Base-by-base conservation (phyloP, 2,113 vertebrate species). In the Heloderma charlesbogerti region DNA sequence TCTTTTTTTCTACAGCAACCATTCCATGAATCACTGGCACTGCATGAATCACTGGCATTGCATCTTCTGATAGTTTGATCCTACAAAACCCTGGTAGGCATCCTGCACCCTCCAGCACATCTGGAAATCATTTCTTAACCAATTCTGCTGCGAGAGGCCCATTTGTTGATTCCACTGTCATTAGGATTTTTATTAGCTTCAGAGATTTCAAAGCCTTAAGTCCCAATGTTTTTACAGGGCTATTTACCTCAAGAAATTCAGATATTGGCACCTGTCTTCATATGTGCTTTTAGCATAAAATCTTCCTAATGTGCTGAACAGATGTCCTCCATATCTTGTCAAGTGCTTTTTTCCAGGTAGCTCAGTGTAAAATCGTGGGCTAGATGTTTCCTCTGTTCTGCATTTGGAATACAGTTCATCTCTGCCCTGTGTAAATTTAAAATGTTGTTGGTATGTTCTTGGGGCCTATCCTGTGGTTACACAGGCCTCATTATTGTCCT, bases 271-370 rank as follows among this genome's bases (percentile, higher is more conserved):
- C 40, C 83, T 87, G 37, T 71, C 25, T 1, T 67, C 9, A 1
- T 74, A 69, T 22, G 57, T 51, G 43, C n/a, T 75, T 86, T 90
- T 66, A 90, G 10, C 12, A 63, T 37, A 74, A 16, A 72, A 75
- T 87, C 25, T 67, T 60, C 34, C 54, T 4, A 0, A 54, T 27
- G 9, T 0, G 81, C 34, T 29, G 40, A 83, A 84, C 66, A 1
- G 74, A 83, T 63, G 40, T 2, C 16, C 57, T 60, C 57, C 10
- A 60, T 60, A 60, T 12, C 57, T 13, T 10, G 18, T 18, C 43
- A 79, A 45, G 71, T 9, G 16, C 6, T 40, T 27, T 12, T 8
- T 40, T n/a, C 27, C 72, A 6, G 0, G 6, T 0, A 0, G 31
- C 75, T 3, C 29, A 43, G 89, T 40, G 1, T 78, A 3, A 71